These are phyloP conservation scores for Drosophila pseudoobscura DNA, from an alignment of 1,140 invertebrate genomes.

Conservation along the genomic window DNA sequence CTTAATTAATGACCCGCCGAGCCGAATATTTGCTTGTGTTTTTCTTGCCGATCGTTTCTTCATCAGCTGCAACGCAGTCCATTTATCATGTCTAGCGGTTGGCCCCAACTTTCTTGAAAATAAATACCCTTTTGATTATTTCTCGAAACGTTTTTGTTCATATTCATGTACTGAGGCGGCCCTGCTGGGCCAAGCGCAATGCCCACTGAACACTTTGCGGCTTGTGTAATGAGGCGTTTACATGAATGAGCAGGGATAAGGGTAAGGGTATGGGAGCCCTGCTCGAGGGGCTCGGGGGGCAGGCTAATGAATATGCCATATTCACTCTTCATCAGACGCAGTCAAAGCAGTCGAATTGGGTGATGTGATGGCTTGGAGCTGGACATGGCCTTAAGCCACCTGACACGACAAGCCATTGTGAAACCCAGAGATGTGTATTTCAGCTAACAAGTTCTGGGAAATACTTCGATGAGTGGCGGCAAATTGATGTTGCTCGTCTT, in stretches of 20 bases:
- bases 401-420: background rate
- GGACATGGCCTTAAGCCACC: background rate
- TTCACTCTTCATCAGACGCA: slow-evolving; percentile 33
- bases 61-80: slow-evolving; percentile 39
- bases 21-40: slow-evolving; percentile 55
- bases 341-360: background rate
- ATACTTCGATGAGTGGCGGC: background rate
- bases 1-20: slow-evolving; percentile 71
- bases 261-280: background rate
- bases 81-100: slow-evolving; percentile 65
- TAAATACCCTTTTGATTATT: slow-evolving; percentile 69
- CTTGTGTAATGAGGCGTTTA: slow-evolving; percentile 70
- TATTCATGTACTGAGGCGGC: slow-evolving; percentile 12
- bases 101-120: slow-evolving; percentile 35
- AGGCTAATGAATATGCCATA: slow-evolving; percentile 54
- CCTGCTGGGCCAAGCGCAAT: slow-evolving; percentile 13
- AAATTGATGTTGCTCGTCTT: background rate
- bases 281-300: background rate
- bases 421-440: background rate
- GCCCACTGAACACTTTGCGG: slow-evolving; percentile 55
- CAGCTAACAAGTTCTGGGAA: background rate
- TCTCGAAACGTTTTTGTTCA: slow-evolving; percentile 54
- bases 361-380: background rate
- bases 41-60: slow-evolving; percentile 52
- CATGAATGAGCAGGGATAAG: slow-evolving; percentile 28